phyloP scores from a whole-genome alignment of 2,113 vertebrate species.

The Sphyrna mokarran region DNA sequence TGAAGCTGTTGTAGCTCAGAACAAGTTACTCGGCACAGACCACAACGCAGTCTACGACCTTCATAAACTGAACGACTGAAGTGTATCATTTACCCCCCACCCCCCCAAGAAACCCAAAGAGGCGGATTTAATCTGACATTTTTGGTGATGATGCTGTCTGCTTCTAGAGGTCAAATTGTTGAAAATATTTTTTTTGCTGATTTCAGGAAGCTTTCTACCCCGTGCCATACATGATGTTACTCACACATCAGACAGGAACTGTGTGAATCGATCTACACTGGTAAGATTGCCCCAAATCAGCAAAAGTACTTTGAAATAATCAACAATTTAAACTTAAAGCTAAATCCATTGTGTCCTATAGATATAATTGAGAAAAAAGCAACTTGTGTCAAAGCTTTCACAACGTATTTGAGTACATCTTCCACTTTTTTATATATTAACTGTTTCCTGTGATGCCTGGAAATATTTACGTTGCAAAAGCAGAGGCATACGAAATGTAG shows the following conservation, averaged over 20 bases:
- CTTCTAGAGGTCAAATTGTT: not conserved
- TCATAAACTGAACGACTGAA: not conserved
- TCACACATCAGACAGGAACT: not conserved
- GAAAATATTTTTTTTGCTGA: not conserved
- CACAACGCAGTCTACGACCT: not conserved
- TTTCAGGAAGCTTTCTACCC: not conserved
- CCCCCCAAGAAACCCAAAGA: not conserved
- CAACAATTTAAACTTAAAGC: not conserved
- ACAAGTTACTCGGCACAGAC: not conserved
- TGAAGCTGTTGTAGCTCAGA: not conserved
- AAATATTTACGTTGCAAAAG: not conserved
- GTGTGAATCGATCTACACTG: not conserved
- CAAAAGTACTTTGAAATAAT: not conserved
- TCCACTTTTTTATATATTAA: not conserved
- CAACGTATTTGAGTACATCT: not conserved
- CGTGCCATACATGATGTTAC: not conserved
- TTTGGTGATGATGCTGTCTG: not conserved
- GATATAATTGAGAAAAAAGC: not conserved
- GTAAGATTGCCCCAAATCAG: not conserved
- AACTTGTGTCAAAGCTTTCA: not conserved
- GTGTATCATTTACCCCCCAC: not conserved
- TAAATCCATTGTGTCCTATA: not conserved
- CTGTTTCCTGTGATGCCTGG: not conserved
- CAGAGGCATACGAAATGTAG: not conserved
- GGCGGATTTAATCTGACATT: too few relatives aligned